Evolutionary conservation across 2,888 invertebrate species (phyloP).

Genomic region (Orchesellides sinensis): DNA sequence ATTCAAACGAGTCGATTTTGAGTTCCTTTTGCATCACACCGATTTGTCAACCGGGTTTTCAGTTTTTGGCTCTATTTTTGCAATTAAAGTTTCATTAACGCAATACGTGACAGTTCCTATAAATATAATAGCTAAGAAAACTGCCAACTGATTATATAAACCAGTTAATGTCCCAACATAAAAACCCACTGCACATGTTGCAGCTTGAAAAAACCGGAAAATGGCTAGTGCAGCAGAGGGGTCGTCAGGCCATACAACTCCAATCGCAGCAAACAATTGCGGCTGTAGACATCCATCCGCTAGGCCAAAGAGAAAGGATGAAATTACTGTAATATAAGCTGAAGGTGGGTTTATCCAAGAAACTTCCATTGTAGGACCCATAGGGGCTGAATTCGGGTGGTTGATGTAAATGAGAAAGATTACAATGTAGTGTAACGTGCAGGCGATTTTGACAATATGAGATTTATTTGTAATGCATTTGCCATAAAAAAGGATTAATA

Average conservation of each 20-base stretch:
- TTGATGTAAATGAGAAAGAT: constrained; percentile 93
- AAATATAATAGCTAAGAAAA: constrained; percentile 10
- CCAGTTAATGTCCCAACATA: constrained; percentile 32
- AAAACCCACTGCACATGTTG: constrained; percentile 3
- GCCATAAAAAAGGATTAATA: not conserved
- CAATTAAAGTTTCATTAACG: constrained; percentile 38
- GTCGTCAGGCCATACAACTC: constrained; percentile 90
- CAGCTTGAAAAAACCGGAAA: constrained; percentile 82
- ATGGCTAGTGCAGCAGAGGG: constrained; percentile 97
- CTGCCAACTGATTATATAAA: constrained; percentile 14
- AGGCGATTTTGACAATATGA: constrained; percentile 92
- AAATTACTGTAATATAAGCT: constrained; percentile 83
- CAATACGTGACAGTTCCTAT: constrained; percentile 29
- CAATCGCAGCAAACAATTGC: constrained; percentile 94
- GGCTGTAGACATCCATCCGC: constrained; percentile 98
- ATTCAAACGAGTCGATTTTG: too few species aligned
- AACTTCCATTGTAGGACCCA: constrained; percentile 81
- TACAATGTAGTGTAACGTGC: constrained; percentile 87
- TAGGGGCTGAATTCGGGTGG: constrained; percentile 88
- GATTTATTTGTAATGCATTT: constrained; percentile 77
- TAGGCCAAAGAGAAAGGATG: constrained; percentile 90
- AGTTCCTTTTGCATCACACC: too few species aligned
- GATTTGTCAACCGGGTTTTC: not conserved
- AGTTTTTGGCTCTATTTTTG: too few species aligned
- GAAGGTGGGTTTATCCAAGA: constrained; percentile 65